Conservation (phyloP, 23 tunicate genomes). For the Halocynthia aurantium region DNA sequence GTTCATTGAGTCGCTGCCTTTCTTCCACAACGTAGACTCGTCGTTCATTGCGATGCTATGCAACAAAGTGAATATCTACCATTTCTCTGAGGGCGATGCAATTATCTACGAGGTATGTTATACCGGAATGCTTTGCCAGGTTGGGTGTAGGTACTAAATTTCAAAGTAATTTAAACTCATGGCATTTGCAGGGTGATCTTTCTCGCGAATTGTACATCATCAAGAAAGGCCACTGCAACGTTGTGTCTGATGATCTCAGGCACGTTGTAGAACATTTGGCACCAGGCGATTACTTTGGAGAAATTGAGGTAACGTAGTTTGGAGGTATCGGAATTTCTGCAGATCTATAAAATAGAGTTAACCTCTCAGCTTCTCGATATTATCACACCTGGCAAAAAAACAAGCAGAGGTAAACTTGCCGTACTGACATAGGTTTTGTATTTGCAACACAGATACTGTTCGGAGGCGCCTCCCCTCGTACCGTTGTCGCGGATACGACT, state of each 20-base stretch:
- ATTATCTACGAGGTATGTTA: slow-evolving; percentile 73
- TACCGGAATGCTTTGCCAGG: background rate
- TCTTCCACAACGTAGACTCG: slow-evolving; percentile 52
- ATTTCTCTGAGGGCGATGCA: slow-evolving; percentile 63
- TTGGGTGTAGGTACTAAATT: background rate
- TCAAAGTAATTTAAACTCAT: background rate
- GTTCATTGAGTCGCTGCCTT: slow-evolving; percentile 57
- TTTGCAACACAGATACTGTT: slow-evolving; percentile 43
- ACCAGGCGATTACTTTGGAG: slow-evolving; percentile 94
- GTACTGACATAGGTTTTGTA: background rate
- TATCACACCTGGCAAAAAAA: too few species aligned
- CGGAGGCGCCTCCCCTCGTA: slow-evolving; percentile 66
- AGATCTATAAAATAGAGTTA: too few species aligned
- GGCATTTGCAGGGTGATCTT: slow-evolving; percentile 54
- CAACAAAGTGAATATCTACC: slow-evolving; percentile 47
- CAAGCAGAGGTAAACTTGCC: background rate
- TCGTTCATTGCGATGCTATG: slow-evolving; percentile 70
- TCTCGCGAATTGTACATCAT: slow-evolving; percentile 73
- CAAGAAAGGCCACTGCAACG: slow-evolving; percentile 78
- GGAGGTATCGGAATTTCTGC: background rate
- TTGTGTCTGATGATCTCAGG: slow-evolving; percentile 49
- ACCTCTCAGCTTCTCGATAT: too few species aligned
- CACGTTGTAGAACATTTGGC: slow-evolving; percentile 43
- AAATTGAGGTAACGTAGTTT: slow-evolving; percentile 52
- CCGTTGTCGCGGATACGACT: slow-evolving; percentile 78